These are phyloP conservation scores for Vesta saturnalis DNA, from an alignment of 2,888 invertebrate genomes.

Conservation along the genomic window DNA sequence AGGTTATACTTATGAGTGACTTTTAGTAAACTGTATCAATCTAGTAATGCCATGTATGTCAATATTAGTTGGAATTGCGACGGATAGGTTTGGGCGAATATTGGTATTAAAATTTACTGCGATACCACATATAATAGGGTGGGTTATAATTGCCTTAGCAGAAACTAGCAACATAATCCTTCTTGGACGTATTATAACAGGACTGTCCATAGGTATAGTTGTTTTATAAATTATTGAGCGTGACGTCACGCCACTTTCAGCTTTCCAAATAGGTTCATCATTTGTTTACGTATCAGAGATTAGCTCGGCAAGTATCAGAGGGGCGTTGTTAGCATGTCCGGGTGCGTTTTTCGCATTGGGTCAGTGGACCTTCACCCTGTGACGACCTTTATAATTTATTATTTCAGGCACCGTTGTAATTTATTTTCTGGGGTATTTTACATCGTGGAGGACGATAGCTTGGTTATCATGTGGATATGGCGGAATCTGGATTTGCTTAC, in stretches of 20 bases:
- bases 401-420: conserved; percentile 59
- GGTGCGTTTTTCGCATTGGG: not conserved
- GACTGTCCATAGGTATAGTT: conserved; percentile 44
- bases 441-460: conserved; percentile 66
- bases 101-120: not conserved
- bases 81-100: not conserved
- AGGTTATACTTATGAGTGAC: not conserved
- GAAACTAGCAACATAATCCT: not conserved
- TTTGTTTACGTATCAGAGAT: conserved; percentile 70
- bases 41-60: not conserved
- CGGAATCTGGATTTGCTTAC: conserved; percentile 61
- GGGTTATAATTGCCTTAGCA: not conserved
- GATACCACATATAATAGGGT: not conserved
- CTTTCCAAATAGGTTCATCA: not conserved
- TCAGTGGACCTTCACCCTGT: not conserved
- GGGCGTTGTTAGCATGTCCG: conserved; percentile 59
- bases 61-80: not conserved
- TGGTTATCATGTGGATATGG: conserved; percentile 65
- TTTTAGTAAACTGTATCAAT: not conserved
- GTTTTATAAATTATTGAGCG: no score
- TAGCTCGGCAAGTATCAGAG: conserved; percentile 66
- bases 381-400: not conserved
- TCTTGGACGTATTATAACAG: not conserved
- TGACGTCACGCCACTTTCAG: not conserved
- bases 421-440: conserved; percentile 65